phyloP scores from a whole-genome alignment of 1,140 invertebrate species.

The Drosophila subobscura region DNA sequence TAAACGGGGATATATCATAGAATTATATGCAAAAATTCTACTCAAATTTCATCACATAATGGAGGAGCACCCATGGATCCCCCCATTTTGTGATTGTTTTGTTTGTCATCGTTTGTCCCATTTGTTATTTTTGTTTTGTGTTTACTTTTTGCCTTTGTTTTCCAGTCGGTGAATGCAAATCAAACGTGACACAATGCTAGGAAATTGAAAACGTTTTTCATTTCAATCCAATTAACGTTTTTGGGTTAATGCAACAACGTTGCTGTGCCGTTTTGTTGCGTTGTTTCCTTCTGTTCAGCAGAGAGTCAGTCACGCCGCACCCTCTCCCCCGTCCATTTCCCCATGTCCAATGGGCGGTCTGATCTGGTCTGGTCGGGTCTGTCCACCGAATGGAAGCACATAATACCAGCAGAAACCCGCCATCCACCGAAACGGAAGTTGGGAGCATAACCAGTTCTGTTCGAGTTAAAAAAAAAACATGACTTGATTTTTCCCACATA shows the following conservation, averaged over 20 bases:
- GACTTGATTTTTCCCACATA: too few species aligned
- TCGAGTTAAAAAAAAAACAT: too few species aligned
- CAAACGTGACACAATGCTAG: constrained; percentile 79
- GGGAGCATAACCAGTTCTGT: constrained; percentile 27
- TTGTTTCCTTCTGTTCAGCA: constrained; percentile 3
- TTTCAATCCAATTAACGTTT: constrained; percentile 83
- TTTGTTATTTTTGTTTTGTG: constrained; percentile 13
- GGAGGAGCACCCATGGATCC: neutral
- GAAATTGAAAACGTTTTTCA: constrained; percentile 79
- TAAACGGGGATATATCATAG: too few species aligned
- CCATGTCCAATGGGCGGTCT: neutral
- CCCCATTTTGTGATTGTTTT: constrained; percentile 14
- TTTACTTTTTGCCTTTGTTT: constrained; percentile 18
- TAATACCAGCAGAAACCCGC: neutral
- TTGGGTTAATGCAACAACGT: constrained; percentile 74
- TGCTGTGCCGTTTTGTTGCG: constrained; percentile 11
- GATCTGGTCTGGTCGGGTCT: too few species aligned
- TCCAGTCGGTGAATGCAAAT: constrained; percentile 51
- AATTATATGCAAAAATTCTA: too few species aligned
- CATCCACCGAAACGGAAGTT: constrained; percentile 21
- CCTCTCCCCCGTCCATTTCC: neutral
- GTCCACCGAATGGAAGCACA: too few species aligned
- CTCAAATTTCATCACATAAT: too few species aligned
- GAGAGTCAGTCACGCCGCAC: too few species aligned
- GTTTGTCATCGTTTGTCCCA: neutral